phyloP scores from a whole-genome alignment of 2,113 vertebrate species.

The Cephalopterus ornatus region DNA sequence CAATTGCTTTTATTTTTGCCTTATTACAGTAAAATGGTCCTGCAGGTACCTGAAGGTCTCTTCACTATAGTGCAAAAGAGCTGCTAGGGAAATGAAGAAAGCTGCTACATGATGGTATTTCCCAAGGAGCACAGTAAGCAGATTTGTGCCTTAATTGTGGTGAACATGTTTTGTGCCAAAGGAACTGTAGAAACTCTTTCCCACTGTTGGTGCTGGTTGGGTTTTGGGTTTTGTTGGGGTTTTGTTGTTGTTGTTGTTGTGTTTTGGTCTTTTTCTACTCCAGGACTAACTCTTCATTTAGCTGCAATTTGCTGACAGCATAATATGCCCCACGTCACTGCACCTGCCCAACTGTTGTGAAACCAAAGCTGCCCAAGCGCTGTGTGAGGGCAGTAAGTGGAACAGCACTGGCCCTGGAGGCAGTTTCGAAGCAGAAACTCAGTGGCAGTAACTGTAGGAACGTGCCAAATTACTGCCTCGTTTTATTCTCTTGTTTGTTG shows the following conservation, averaged over 20 bases:
- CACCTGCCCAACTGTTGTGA: background rate
- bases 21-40: background rate
- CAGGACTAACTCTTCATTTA: background rate
- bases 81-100: background rate
- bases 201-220: fast-evolving
- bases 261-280: background rate
- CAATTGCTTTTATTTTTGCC: background rate
- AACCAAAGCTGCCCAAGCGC: background rate
- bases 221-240: background rate
- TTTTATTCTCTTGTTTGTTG: background rate
- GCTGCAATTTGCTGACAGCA: background rate
- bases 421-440: background rate
- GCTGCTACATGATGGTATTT: background rate
- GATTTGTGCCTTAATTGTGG: fast-evolving
- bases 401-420: background rate
- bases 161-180: background rate
- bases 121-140: background rate
- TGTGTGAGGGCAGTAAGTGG: background rate
- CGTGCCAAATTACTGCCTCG: background rate
- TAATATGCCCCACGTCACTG: background rate
- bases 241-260: background rate
- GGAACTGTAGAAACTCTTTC: background rate
- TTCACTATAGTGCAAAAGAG: fast-evolving
- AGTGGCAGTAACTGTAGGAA: background rate
- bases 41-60: background rate